Percentiles rank a stretch among this genome's conserved stretches.
These are phyloP conservation scores for Chaenodraco wilsoni DNA, from an alignment of 2,797 vertebrate species.

Conservation along the genomic window DNA sequence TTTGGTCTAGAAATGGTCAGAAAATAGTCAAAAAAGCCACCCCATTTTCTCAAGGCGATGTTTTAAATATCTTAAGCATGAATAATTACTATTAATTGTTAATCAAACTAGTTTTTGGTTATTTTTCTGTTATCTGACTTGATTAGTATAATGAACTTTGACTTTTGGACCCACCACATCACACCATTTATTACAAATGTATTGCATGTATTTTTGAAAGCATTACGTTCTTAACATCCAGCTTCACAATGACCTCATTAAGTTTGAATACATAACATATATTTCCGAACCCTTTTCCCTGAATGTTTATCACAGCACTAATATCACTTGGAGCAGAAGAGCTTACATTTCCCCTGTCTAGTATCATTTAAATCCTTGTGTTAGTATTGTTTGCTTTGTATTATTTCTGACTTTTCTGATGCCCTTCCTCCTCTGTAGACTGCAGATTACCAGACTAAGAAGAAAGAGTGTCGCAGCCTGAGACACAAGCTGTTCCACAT, in stretches of 20 bases:
- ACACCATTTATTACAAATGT: no score
- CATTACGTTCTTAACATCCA: not conserved
- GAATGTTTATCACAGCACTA: not conserved
- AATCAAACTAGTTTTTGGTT: no score
- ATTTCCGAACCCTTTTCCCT: not conserved
- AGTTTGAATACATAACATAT: not conserved
- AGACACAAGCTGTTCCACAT: conserved; percentile 91
- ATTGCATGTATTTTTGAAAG: not conserved
- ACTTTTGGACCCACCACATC: no score
- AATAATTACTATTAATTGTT: no score
- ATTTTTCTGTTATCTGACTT: no score
- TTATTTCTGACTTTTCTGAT: not conserved
- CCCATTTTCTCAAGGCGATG: no score
- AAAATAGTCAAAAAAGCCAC: no score
- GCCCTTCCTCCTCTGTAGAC: conserved; percentile 74
- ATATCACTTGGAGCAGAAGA: not conserved
- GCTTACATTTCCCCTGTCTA: not conserved
- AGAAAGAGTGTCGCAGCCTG: conserved; percentile 84
- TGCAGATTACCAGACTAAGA: conserved; percentile 86
- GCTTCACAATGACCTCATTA: not conserved
- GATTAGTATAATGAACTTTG: no score
- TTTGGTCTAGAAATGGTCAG: no score
- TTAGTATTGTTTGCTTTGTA: accelerated
- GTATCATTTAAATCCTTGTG: not conserved
- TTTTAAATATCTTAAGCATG: no score